Evolutionary conservation across 2,888 invertebrate genomes (phyloP).

Genomic region (Sinohyriopsis cumingii): DNA sequence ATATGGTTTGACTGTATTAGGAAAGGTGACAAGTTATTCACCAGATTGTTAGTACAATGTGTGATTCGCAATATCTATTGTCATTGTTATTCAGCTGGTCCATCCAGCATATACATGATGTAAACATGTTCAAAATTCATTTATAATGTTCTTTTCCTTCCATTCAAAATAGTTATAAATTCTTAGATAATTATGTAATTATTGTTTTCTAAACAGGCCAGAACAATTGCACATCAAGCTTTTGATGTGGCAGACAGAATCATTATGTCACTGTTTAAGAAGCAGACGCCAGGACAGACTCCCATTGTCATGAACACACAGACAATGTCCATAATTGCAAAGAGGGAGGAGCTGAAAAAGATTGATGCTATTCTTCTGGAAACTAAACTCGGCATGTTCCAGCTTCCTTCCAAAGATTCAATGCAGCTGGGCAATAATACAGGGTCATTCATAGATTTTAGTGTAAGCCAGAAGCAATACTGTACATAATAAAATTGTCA

Average conservation of each 20-base stretch:
- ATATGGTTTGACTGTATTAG: no score
- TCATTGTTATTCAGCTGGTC: no score
- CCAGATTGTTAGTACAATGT: no score
- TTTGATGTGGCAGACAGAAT: conserved; percentile 44
- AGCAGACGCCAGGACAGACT: conserved; percentile 44
- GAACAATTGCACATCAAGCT: conserved; percentile 42
- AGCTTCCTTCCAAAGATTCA: conserved; percentile 38
- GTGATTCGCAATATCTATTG: no score
- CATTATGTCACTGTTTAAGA: conserved; percentile 43
- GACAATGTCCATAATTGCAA: conserved; percentile 41
- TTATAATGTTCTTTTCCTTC: no score
- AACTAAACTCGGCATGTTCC: conserved; percentile 32
- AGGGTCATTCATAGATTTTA: conserved; percentile 25
- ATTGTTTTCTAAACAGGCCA: conserved; percentile 30
- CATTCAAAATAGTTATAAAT: no score
- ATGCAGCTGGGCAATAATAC: conserved; percentile 23
- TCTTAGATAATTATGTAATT: no score
- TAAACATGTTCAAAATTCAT: no score
- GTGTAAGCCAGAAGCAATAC: conserved; percentile 14
- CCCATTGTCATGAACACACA: conserved; percentile 38
- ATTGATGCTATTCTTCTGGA: conserved; percentile 37
- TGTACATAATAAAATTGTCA: no score
- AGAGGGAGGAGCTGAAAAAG: conserved; percentile 31
- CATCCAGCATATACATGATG: no score
- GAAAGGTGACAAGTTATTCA: no score